Evolutionary conservation across 2,888 invertebrate genomes (phyloP).

Genomic region (Torymus aiolomorphi): DNA sequence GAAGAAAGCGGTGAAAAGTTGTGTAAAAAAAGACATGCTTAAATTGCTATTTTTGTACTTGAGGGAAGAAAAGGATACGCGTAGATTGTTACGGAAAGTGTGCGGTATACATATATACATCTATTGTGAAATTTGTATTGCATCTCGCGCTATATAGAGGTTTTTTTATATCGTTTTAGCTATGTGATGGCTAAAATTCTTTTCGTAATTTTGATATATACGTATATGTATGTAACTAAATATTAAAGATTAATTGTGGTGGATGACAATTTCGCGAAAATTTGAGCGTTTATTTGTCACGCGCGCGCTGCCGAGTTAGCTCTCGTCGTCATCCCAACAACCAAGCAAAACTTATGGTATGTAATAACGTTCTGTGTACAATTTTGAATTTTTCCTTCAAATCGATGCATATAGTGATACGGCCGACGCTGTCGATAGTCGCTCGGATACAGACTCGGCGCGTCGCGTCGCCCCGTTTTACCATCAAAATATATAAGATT

Average conservation of each 20-base stretch:
- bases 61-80: background rate
- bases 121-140: too few species aligned
- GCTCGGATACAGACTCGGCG: conserved; percentile 31
- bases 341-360: conserved; percentile 9
- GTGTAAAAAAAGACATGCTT: background rate
- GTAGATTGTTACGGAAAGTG: too few species aligned
- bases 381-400: conserved; percentile 3
- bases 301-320: too few species aligned
- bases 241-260: too few species aligned
- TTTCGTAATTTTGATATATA: background rate
- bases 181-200: too few species aligned
- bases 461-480: conserved; percentile 25
- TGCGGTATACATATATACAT: too few species aligned
- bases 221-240: background rate
- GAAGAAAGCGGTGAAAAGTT: conserved; percentile 3
- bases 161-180: too few species aligned
- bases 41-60: conserved; percentile 37
- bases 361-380: conserved; percentile 3
- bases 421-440: conserved; percentile 29
- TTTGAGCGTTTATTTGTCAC: too few species aligned
- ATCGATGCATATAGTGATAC: conserved; percentile 45
- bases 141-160: too few species aligned
- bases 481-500: conserved; percentile 18
- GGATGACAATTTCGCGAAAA: too few species aligned
- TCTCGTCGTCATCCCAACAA: background rate